phyloP scores from a whole-genome alignment of 1,140 invertebrate genomes.

The Glomeris maerens region DNA sequence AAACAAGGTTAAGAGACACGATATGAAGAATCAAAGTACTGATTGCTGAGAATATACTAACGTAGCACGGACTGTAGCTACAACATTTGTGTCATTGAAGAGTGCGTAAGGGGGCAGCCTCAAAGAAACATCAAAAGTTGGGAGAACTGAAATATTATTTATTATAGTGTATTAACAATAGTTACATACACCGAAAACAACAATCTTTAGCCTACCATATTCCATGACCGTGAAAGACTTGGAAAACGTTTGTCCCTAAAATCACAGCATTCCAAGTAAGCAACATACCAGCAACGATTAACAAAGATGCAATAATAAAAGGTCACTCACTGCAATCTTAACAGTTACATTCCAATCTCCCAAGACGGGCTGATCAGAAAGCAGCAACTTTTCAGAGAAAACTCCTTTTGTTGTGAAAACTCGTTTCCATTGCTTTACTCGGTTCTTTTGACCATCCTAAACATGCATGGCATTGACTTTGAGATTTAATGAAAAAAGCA shows the following conservation, averaged over 20 bases:
- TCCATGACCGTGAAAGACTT: conserved; percentile 68
- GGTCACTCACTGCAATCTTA: conserved; percentile 31
- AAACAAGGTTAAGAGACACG: neutral
- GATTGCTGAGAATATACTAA: conserved; percentile 33
- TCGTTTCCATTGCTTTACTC: conserved; percentile 62
- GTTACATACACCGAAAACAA: conserved; percentile 3
- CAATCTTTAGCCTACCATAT: conserved; percentile 40
- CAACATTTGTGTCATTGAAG: conserved; percentile 59
- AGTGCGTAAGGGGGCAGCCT: conserved; percentile 63
- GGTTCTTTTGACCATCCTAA: conserved; percentile 60
- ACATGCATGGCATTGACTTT: no score
- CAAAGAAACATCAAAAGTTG: conserved; percentile 77
- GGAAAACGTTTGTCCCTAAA: conserved; percentile 23
- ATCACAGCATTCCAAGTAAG: conserved; percentile 7
- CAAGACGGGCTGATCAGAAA: conserved; percentile 71
- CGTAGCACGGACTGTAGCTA: conserved; percentile 65
- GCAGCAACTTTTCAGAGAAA: conserved; percentile 56
- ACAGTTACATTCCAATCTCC: conserved; percentile 79
- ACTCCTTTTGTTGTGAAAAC: conserved; percentile 55
- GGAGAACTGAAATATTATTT: conserved; percentile 46
- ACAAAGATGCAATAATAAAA: neutral
- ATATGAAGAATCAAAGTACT: neutral
- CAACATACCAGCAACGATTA: neutral
- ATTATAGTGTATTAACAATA: conserved; percentile 8
- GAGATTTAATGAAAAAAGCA: neutral